A percentile compares a stretch with the other conserved stretches of the same genome.
phyloP scores from a whole-genome alignment of 2,888 invertebrate genomes.

The Bedellia somnulentella region DNA sequence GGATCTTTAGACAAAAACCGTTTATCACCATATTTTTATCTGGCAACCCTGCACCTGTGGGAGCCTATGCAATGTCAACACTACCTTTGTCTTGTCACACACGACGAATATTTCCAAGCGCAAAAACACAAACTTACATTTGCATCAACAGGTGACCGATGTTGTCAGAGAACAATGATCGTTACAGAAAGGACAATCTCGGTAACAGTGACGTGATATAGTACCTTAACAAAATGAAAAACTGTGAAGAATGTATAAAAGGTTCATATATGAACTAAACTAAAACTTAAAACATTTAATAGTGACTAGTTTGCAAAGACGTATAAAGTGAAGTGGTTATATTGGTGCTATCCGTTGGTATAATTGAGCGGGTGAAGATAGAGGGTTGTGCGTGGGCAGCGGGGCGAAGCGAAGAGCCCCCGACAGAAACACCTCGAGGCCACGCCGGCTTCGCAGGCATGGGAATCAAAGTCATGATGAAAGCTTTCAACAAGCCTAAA shows the following conservation, averaged over 20 bases:
- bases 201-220: slow-evolving; percentile 41
- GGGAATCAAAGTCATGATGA: slow-evolving; percentile 87
- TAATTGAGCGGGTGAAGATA: slow-evolving; percentile 13
- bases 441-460: slow-evolving; percentile 66
- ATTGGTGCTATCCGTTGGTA: too few species aligned
- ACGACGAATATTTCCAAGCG: too few species aligned
- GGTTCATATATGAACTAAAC: slow-evolving; percentile 18
- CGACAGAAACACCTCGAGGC: slow-evolving; percentile 30
- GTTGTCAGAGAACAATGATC: too few species aligned
- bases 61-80: slow-evolving; percentile 27
- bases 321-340: too few species aligned
- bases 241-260: slow-evolving; percentile 58
- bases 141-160: too few species aligned
- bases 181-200: too few species aligned
- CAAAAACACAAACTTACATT: too few species aligned
- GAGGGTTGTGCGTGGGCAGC: slow-evolving; percentile 14
- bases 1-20: too few species aligned
- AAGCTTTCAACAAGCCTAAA: slow-evolving; percentile 85
- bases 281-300: too few species aligned
- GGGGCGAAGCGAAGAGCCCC: slow-evolving; percentile 23
- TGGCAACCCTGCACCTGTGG: slow-evolving; percentile 7
- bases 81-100: slow-evolving; percentile 3
- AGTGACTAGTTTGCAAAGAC: too few species aligned
- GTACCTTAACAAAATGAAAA: slow-evolving; percentile 47
- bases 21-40: too few species aligned